Evolutionary conservation across 2,888 invertebrate genomes (phyloP).

Genomic region (Macaria liturata): DNA sequence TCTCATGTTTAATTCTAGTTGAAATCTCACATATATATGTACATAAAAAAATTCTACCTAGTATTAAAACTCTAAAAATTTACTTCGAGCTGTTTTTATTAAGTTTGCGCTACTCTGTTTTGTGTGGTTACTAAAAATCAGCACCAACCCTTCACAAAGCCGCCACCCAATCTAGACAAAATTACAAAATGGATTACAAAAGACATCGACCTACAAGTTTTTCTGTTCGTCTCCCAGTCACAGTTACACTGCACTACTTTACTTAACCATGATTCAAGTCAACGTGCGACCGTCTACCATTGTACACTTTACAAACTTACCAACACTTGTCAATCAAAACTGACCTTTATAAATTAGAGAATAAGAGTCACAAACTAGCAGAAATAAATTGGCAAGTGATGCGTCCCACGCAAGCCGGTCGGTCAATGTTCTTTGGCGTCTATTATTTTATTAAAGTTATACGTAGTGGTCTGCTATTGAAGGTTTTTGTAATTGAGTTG

Average conservation of each 20-base stretch:
- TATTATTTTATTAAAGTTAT: conserved; percentile 24
- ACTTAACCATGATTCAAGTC: conserved; percentile 54
- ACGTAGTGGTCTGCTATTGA: conserved; percentile 13
- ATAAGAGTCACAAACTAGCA: conserved; percentile 33
- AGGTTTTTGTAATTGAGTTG: conserved; percentile 16
- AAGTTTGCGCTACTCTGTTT: too few relatives aligned
- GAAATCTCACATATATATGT: too few relatives aligned
- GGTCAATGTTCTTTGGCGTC: conserved; percentile 51
- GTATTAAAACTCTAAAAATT: too few relatives aligned
- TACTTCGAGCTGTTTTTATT: neutral
- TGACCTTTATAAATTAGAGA: conserved; percentile 36
- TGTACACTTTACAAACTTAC: conserved; percentile 50
- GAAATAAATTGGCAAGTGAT: conserved; percentile 21
- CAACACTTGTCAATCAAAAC: conserved; percentile 26
- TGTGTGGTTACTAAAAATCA: too few relatives aligned
- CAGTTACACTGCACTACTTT: conserved; percentile 74
- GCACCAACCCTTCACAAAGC: neutral
- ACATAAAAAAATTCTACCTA: too few relatives aligned
- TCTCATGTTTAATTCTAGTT: too few relatives aligned
- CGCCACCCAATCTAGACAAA: conserved; percentile 11
- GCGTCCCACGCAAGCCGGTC: conserved; percentile 54
- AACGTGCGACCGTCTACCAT: conserved; percentile 65
- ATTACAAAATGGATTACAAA: conserved; percentile 31
- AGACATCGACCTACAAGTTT: conserved; percentile 29
- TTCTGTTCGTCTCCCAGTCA: conserved; percentile 41